These are phyloP conservation scores for Formica aserva DNA, from an alignment of 2,888 invertebrate genomes.

Conservation along the genomic window DNA sequence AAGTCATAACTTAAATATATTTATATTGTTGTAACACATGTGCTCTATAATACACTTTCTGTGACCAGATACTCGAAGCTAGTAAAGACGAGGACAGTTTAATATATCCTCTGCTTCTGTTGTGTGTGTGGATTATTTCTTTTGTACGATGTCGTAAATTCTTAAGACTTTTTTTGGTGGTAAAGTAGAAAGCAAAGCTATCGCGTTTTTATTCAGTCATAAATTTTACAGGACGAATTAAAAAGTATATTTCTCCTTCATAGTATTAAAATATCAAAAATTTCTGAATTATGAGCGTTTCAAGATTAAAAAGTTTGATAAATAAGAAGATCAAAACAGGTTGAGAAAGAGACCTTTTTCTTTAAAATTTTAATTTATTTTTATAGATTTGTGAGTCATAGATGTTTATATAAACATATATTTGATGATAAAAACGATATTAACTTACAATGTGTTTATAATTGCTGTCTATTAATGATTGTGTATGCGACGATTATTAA, in stretches of 20 bases:
- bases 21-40: slow-evolving; percentile 36
- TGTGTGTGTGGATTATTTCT: slow-evolving; percentile 24
- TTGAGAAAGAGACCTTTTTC: background rate
- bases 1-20: slow-evolving; percentile 35
- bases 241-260: background rate
- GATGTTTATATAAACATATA: background rate
- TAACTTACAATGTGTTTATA: slow-evolving; percentile 54
- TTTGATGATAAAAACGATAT: background rate
- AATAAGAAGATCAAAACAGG: background rate
- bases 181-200: slow-evolving; percentile 29
- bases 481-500: slow-evolving; percentile 65
- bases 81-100: slow-evolving; percentile 33
- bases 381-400: background rate
- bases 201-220: slow-evolving; percentile 15
- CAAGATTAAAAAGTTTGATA: background rate
- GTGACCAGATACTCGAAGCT: slow-evolving; percentile 17
- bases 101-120: slow-evolving; percentile 32
- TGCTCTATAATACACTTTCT: slow-evolving; percentile 2
- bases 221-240: slow-evolving; percentile 22
- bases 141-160: slow-evolving; percentile 33
- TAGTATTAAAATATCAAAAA: background rate
- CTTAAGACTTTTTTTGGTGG: slow-evolving; percentile 31
- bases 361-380: slow-evolving; percentile 5
- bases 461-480: slow-evolving; percentile 64
- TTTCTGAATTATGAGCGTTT: slow-evolving; percentile 27